phyloP scores from a whole-genome alignment of 2,113 vertebrate genomes.

The Nerophis lumbriciformis region DNA sequence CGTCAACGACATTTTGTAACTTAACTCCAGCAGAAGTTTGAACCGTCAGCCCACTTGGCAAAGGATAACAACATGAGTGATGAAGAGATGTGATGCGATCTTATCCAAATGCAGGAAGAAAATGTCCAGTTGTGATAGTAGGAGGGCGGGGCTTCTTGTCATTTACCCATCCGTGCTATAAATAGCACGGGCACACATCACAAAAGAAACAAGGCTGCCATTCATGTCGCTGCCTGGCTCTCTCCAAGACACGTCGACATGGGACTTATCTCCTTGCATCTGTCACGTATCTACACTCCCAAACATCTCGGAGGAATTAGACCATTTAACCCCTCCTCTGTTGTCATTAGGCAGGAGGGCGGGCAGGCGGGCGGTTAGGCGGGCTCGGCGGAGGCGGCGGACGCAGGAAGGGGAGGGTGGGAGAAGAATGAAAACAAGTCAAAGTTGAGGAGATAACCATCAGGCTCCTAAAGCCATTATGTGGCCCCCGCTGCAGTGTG shows the following conservation, averaged over 20 bases:
- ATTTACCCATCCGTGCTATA: constrained; percentile 44
- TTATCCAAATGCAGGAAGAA: constrained; percentile 36
- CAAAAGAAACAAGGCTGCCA: constrained; percentile 48
- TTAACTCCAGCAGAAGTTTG: background rate
- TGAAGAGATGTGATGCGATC: constrained; percentile 28
- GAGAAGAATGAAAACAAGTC: constrained; percentile 70
- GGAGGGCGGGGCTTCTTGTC: constrained; percentile 28
- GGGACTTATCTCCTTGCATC: constrained; percentile 48
- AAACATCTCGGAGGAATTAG: constrained; percentile 54
- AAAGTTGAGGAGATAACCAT: constrained; percentile 74
- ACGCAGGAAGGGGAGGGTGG: constrained; percentile 27
- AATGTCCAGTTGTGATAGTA: constrained; percentile 41
- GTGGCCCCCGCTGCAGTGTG: constrained; percentile 59
- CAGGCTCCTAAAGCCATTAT: constrained; percentile 74
- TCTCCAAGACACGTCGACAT: constrained; percentile 33
- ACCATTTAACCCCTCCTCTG: constrained; percentile 64
- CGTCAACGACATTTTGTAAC: too few species aligned
- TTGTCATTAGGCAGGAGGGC: constrained; percentile 46
- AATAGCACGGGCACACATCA: constrained; percentile 49
- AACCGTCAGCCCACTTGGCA: constrained; percentile 20
- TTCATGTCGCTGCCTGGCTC: constrained; percentile 45
- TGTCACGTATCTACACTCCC: constrained; percentile 49
- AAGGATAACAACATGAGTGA: constrained; percentile 4
- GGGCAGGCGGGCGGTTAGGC: background rate
- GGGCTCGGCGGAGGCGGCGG: background rate